Evolutionary conservation across 2,797 vertebrate genomes (phyloP), one percentile per base, ranked within the genome.

Genomic region (Vipera ursinii): DNA sequence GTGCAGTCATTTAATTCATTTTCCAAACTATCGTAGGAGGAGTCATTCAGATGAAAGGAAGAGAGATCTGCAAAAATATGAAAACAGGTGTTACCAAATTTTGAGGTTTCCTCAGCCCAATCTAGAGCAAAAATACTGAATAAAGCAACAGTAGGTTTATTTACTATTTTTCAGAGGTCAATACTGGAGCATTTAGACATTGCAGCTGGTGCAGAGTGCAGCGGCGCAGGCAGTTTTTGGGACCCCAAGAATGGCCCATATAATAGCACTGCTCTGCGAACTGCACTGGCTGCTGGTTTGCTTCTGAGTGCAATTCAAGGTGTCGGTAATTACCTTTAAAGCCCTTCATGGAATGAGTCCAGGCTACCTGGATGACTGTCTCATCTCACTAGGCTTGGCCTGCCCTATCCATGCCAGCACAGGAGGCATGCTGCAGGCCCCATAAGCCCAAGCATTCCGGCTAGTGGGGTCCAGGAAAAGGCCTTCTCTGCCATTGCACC

Each of bases 21-120:
- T 97, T 99, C 99, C 95, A 99, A 97, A 94, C 99, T 99, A 97
- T 99, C 98, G 0, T 99, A 99, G 60, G 98, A 99, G 3, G 99
- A 99, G 97, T 99, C 99, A 6, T 98, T 99, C 97, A 99, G 98
- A 95, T 99, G 98, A 95, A 99, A 98, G 92, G 98, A 99, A 51
- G 98, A 98, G 60, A 97, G 97, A 92, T 99, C 99, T 99, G 97
- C 89, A 90, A 93, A 94, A 91, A 91, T 89, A 95, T 65, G 73
- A 97, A 82, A 94, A 44, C 22, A 60, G 90, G 55, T 4, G 53
- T 96, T 93, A 96, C 90, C n/a, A 91, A 4, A 87, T 2, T n/a
- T 20, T 88, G 86, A 63, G 26, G 69, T 56, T 8, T 91, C 69
- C 55, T 14, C 87, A 13, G 28, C 88, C 91, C 51, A 90, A 94